These are phyloP conservation scores for Danio aesculapii DNA, from an alignment of 2,797 vertebrate genomes.

Conservation along the genomic window DNA sequence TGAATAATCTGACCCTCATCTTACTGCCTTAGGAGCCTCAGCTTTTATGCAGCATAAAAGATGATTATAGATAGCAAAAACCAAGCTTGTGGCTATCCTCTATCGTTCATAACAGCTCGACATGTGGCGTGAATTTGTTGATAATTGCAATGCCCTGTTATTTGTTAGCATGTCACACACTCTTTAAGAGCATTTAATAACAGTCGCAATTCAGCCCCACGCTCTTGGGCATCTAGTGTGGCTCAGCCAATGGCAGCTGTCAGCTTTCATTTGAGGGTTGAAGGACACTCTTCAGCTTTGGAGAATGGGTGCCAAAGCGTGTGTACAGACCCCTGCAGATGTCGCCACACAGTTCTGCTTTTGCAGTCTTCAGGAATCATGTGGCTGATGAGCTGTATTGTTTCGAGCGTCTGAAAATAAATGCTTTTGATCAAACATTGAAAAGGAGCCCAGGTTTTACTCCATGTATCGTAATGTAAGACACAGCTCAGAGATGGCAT, in stretches of 20 bases:
- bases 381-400: not conserved
- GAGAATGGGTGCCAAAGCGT: constrained; percentile 27
- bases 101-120: constrained; percentile 45
- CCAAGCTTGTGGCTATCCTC: not conserved
- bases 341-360: not conserved
- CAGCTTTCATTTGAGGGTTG: constrained; percentile 55
- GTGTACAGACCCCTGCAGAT: constrained; percentile 17
- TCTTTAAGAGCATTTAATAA: no score
- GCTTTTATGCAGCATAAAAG: constrained; percentile 14
- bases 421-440: not conserved
- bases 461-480: constrained; percentile 60
- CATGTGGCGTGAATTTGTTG: constrained; percentile 22
- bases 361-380: not conserved
- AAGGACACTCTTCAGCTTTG: constrained; percentile 41
- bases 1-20: not conserved
- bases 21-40: no score
- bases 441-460: constrained; percentile 50
- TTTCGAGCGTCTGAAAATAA: constrained; percentile 18
- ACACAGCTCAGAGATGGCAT: constrained; percentile 62
- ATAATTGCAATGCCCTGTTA: constrained; percentile 47
- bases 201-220: constrained; percentile 12
- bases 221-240: constrained; percentile 45
- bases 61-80: constrained; percentile 1
- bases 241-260: constrained; percentile 60
- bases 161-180: constrained; percentile 38